Evolutionary conservation across 2,797 vertebrate species (phyloP), one percentile per base, ranked within the genome.

Genomic region (Danio aesculapii): DNA sequence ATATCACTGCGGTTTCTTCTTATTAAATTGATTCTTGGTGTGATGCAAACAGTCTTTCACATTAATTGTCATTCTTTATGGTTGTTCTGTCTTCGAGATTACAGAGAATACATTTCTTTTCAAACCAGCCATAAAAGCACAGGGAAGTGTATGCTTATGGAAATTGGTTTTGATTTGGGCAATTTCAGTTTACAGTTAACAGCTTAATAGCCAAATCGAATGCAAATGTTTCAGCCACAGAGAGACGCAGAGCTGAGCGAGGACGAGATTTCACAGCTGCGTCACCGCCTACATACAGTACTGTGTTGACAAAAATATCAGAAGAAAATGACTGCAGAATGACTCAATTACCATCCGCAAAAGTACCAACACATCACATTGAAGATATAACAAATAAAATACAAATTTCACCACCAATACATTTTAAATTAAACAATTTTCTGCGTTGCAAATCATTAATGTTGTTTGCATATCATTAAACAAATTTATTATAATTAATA

Each of bases 171-270:
- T 84, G 70, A 85, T 84, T 83, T 71, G 55, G 55, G 16, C 76
- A 70, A 81, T 79, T 84, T 79, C 62, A 62, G 61, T 82, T 85
- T 62, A 83, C 55, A 61, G 70, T 76, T 80, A 84, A 63, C 70
- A 86, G 79, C 57, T 79, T 83, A 47, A 83, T 75, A 87, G 7
- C n/a, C 86, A 88, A 87, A 86, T 85, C n/a, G 2, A 57, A 87
- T 85, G 84, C 84, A 89, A 88, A 88, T 84, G 81, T n/a, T 79
- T 66, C 69, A 57, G 70, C 74, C 55, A 67, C 84, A 62, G 72
- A 62, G 43, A 73, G 19, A 39, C 44, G 49, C 47, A 57, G 39
- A 12, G 4, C 9, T 41, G 72, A 62, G 72, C 53, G 52, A 50
- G 30, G 52, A 59, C 0, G 44, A 75, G 72, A 73, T 63, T 75